phyloP scores from a whole-genome alignment of 2,888 invertebrate species.

The Heliconius ismenius region DNA sequence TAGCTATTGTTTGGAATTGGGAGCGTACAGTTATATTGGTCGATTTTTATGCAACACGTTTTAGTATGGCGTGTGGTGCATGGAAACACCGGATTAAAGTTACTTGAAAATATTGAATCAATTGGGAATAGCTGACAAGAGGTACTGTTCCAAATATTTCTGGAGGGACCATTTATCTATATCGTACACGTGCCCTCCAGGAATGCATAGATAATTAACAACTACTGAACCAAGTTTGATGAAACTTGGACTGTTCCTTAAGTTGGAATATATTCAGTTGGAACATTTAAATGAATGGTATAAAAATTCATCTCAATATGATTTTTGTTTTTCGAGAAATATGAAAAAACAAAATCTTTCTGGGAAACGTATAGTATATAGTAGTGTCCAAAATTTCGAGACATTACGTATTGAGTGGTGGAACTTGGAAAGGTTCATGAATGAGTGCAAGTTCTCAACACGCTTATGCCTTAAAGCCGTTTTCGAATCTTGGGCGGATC shows the following conservation, averaged over 20 bases:
- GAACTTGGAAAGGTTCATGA: neutral
- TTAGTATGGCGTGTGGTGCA: slow-evolving; percentile 29
- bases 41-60: slow-evolving; percentile 49
- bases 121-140: neutral
- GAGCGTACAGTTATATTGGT: slow-evolving; percentile 54
- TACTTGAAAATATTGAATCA: neutral
- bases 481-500: slow-evolving; percentile 11
- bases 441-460: neutral
- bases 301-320: neutral
- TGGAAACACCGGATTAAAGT: neutral
- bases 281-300: neutral
- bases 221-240: neutral
- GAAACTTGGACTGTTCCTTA: too few relatives aligned
- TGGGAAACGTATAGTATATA: neutral
- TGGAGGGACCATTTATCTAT: neutral
- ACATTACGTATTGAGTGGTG: neutral
- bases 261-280: neutral
- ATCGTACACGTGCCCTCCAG: neutral
- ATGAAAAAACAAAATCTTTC: neutral
- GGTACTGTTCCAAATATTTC: neutral
- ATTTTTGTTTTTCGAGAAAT: neutral
- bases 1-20: slow-evolving; percentile 54
- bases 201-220: neutral
- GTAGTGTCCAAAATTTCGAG: neutral
- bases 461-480: slow-evolving; percentile 4